These are phyloP conservation scores for Sebastes vulpes DNA, from an alignment of 2,797 vertebrate genomes.

Conservation along the genomic window DNA sequence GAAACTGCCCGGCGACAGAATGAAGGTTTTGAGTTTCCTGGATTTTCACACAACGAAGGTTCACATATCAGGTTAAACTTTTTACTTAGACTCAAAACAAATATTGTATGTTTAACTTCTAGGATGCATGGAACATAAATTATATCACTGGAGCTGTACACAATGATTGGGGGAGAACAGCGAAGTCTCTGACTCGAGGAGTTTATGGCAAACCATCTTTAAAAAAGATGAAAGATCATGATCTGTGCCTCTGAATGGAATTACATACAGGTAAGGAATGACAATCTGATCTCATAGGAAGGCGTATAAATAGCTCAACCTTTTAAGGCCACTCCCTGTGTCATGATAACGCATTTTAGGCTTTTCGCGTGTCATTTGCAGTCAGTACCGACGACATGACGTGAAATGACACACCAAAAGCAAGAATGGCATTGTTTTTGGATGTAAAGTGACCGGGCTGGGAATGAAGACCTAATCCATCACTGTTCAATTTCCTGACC, in stretches of 20 bases:
- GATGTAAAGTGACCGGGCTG: no score
- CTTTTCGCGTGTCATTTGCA: no score
- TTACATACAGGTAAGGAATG: not conserved
- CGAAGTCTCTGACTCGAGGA: not conserved
- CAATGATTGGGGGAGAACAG: not conserved
- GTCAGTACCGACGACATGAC: no score
- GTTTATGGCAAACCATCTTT: not conserved
- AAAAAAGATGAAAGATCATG: not conserved
- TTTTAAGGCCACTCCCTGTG: not conserved
- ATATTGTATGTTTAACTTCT: not conserved
- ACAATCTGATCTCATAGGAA: not conserved
- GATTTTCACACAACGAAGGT: not conserved
- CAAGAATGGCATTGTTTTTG: no score
- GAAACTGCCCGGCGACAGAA: constrained; percentile 6
- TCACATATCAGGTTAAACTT: not conserved
- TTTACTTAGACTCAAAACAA: not conserved
- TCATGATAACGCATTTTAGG: not conserved
- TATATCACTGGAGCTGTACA: not conserved
- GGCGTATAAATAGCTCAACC: not conserved
- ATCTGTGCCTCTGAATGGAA: not conserved
- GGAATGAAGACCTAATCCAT: no score
- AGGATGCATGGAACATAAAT: not conserved
- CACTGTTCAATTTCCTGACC: no score
- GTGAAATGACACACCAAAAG: no score
- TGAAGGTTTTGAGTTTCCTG: not conserved